Evolutionary conservation across 2,113 vertebrate species (phyloP).

Genomic region (Myotis brandtii): DNA sequence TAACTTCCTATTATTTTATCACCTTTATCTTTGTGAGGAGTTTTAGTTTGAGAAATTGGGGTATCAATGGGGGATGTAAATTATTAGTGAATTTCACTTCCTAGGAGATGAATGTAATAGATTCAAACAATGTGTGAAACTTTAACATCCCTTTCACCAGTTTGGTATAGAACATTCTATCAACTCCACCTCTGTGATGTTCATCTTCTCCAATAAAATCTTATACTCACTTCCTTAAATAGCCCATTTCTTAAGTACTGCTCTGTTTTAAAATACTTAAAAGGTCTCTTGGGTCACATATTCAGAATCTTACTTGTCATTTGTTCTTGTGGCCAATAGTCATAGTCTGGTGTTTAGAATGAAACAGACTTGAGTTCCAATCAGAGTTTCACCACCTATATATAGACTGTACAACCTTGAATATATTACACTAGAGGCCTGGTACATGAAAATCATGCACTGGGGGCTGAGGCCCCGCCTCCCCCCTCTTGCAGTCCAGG

Average conservation of each 20-base stretch:
- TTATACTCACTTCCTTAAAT: conserved; percentile 19
- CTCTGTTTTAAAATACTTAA: conserved; percentile 16
- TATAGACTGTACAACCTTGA: background rate
- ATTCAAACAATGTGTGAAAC: conserved; percentile 34
- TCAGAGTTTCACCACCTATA: conserved; percentile 21
- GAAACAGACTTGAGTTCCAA: background rate
- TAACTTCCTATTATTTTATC: background rate
- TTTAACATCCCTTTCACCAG: conserved; percentile 42
- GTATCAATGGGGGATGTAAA: background rate
- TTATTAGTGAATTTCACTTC: conserved; percentile 40
- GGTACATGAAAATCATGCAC: no score
- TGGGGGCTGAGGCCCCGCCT: no score
- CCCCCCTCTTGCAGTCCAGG: no score
- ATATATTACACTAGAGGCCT: background rate
- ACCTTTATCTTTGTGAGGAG: conserved; percentile 32
- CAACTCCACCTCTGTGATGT: background rate
- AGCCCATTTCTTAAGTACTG: conserved; percentile 34
- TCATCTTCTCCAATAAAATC: conserved; percentile 4
- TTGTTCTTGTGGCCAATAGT: conserved; percentile 23
- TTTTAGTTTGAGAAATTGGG: conserved; percentile 36
- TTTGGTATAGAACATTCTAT: background rate
- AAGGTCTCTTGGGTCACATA: background rate
- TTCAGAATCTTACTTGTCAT: conserved; percentile 31
- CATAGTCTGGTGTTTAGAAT: conserved; percentile 13
- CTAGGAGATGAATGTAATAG: conserved; percentile 39